Evolutionary conservation across 2,113 vertebrate species (phyloP), one percentile per base, ranked within the genome.

Genomic region (Willisornis vidua): DNA sequence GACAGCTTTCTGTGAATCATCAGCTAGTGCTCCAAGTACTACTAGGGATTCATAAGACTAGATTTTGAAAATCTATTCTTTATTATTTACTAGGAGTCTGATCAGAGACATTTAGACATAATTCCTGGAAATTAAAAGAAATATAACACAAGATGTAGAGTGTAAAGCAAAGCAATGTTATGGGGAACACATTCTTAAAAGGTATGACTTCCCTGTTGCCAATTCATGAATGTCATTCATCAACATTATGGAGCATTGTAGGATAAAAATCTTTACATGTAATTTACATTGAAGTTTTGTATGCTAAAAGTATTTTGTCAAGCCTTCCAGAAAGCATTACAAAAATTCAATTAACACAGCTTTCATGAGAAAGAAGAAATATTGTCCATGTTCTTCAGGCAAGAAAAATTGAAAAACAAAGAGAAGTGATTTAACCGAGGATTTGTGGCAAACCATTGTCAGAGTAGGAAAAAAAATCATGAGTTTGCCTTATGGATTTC

Each of bases 251-350:
- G 28, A 85, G 19, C 19, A 61, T 3, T 89, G 41, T 14, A 72
- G 19, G 37, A 49, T 82, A 75, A 87, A 92, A 90, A 37, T 58
- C 28, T 81, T 95, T 45, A 74, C 14, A 31, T 17, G 19, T 13
- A 57, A 82, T 61, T 90, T 52, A 93, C 1, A 2, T 45, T 52
- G 31, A 75, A 49, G 28, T 39, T 93, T 78, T 75, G 12, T 43
- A 80, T 37, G 23, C 31, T 61, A 88, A 49, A 8, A 57, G 9
- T 66, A 97, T 95, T 96, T 97, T 73, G 90, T 82, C 85, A 94
- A 96, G 57, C 33, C 63, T 87, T 95, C 71, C 94, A 93, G 94
- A 87, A 97, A 92, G 80, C 43, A 89, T 63, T 71, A 89, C 63
- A 93, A 93, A 95, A 81, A 66, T 45, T 66, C 43, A 91, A 43